Evolutionary conservation across 1,140 invertebrate genomes (phyloP), one percentile per base, ranked within the genome.

Genomic region (Ceratoteleas bidentatus): DNA sequence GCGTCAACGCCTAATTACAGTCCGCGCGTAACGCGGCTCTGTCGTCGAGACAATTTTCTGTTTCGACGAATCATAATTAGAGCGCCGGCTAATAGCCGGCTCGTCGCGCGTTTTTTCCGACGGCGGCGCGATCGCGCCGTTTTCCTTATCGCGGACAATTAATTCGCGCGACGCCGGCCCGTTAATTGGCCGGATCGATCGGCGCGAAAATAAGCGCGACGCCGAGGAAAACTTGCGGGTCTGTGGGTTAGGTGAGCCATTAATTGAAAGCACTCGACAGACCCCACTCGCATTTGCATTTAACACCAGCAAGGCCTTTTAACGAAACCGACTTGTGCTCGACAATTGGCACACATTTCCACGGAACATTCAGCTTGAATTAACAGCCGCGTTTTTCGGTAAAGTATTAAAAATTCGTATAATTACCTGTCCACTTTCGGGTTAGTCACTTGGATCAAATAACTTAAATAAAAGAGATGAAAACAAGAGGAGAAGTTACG

Each of bases 181-280:
- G n/a, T n/a, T n/a, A n/a, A n/a, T n/a, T n/a, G n/a, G n/a, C n/a
- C n/a, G n/a, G n/a, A n/a, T n/a, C n/a, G n/a, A n/a, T n/a, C n/a
- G n/a, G n/a, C n/a, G n/a, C n/a, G n/a, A n/a, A n/a, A n/a, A n/a
- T n/a, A n/a, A n/a, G n/a, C n/a, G n/a, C n/a, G n/a, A n/a, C n/a
- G n/a, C n/a, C n/a, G n/a, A 84, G 86, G 87, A 87, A 88, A 88
- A 87, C 72, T 82, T 84, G 82, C 54, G 65, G 60, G 33, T 69
- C 84, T 81, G 78, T 47, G 57, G 61, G 85, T 88, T 87, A 87
- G 87, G 81, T 83, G 84, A 87, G 86, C 85, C 84, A 81, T 84
- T 89, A 89, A 89, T 89, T 88, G 88, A 89, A 89, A 87, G 88
- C 87, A 88, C 88, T 89, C 88, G 85, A 87, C 77, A 86, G 83